Evolutionary conservation across 2,113 vertebrate species (phyloP).

Genomic region (Melospiza melodia): DNA sequence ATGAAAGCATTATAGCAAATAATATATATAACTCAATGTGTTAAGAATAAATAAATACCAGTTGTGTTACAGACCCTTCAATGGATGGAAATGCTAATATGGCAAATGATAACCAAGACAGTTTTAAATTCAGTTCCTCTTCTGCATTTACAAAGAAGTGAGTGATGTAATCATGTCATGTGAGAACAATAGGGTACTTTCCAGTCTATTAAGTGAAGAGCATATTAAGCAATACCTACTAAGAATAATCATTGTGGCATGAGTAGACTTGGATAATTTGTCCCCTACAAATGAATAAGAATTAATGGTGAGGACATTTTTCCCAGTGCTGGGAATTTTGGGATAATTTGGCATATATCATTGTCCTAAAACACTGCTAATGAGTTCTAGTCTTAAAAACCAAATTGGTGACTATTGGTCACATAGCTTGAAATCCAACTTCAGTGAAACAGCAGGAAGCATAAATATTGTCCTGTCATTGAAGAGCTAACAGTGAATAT

Average conservation of each 20-base stretch:
- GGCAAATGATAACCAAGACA: neutral
- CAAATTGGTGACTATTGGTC: neutral
- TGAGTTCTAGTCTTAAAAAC: neutral
- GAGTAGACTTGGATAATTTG: neutral
- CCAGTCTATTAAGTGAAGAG: neutral
- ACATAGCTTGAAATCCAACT: neutral
- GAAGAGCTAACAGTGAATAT: neutral
- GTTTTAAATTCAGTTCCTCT: neutral
- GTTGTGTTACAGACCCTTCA: neutral
- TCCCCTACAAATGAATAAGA: neutral
- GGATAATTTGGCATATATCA: neutral
- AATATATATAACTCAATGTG: neutral
- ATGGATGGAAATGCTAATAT: neutral
- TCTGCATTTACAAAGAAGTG: conserved; percentile 7
- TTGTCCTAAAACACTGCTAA: neutral
- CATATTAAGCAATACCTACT: neutral
- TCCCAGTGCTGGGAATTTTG: neutral
- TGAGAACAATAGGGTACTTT: neutral
- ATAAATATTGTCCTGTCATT: neutral
- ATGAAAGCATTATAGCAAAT: neutral
- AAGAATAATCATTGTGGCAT: neutral
- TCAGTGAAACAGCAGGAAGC: neutral
- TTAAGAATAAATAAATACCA: neutral
- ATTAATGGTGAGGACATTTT: neutral
- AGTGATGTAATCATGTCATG: neutral